Conservation (phyloP, 2,113 vertebrate genomes). For the Ciconia stormi region DNA sequence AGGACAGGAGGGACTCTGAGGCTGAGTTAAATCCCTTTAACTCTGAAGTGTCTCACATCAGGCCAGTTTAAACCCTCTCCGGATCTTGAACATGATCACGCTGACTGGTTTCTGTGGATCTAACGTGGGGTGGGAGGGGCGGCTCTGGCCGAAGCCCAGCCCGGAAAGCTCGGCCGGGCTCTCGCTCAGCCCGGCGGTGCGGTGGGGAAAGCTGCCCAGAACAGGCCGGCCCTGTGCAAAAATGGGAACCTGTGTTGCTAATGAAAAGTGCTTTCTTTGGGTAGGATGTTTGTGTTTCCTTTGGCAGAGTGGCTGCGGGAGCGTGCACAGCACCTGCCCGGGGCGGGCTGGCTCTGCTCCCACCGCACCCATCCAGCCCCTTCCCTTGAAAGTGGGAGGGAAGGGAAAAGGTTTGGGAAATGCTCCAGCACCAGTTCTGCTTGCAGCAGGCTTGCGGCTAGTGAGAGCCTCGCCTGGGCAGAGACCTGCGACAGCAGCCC, state of each 20-base stretch:
- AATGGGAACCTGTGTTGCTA: constrained; percentile 37
- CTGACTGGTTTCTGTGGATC: neutral
- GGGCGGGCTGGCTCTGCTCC: neutral
- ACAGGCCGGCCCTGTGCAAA: constrained; percentile 3
- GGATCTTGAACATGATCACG: rapidly evolving
- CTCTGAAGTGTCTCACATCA: neutral
- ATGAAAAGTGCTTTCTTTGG: constrained; percentile 64
- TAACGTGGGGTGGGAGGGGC: neutral
- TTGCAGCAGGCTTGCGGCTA: neutral
- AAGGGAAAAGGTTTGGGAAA: neutral
- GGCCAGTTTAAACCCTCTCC: neutral
- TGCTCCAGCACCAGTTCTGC: neutral
- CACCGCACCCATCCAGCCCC: neutral
- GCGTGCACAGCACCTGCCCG: constrained; percentile 12
- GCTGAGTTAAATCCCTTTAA: neutral
- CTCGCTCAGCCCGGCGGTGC: neutral
- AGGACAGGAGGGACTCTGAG: neutral
- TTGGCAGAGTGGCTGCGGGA: neutral
- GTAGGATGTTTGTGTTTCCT: constrained; percentile 58
- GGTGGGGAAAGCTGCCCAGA: constrained; percentile 34
- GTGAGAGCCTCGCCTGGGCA: neutral
- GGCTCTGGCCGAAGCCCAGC: neutral
- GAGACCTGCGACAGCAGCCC: neutral
- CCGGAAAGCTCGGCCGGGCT: neutral
- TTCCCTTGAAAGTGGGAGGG: neutral